These are phyloP conservation scores for Drosophila arawakana DNA, from an alignment of 1,140 invertebrate species.

Conservation along the genomic window DNA sequence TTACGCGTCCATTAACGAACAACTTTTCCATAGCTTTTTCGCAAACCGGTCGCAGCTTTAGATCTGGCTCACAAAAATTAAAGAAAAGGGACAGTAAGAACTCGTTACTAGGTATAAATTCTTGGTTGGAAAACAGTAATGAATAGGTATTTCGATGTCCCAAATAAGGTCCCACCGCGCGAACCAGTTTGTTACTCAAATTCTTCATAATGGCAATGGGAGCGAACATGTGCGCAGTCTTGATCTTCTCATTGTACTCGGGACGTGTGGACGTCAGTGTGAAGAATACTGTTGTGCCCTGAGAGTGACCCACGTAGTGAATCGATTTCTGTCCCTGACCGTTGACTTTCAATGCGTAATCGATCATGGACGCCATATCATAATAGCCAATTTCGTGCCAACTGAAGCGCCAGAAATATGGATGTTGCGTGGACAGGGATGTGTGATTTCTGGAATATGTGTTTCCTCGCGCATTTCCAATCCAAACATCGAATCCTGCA, in stretches of 20 bases:
- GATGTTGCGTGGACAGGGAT: slow-evolving; percentile 84
- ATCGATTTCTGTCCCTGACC: slow-evolving; percentile 85
- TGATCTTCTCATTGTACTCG: slow-evolving; percentile 87
- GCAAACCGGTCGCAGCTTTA: slow-evolving; percentile 54
- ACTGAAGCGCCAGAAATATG: slow-evolving; percentile 86
- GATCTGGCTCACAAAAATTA: slow-evolving; percentile 85
- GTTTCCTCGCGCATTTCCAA: slow-evolving; percentile 85
- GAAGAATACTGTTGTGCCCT: slow-evolving; percentile 86
- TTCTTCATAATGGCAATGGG: slow-evolving; percentile 86
- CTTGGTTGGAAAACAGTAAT: slow-evolving; percentile 83
- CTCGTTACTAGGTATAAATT: slow-evolving; percentile 70
- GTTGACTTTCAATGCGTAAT: slow-evolving; percentile 87
- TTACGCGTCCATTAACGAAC: slow-evolving; percentile 35
- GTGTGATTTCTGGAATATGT: slow-evolving; percentile 85
- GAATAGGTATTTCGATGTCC: slow-evolving; percentile 75
- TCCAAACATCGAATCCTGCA: slow-evolving; percentile 89
- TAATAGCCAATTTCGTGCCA: slow-evolving; percentile 89
- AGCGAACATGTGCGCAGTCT: slow-evolving; percentile 86
- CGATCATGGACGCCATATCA: slow-evolving; percentile 89
- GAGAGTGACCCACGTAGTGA: slow-evolving; percentile 88
- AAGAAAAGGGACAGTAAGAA: slow-evolving; percentile 57
- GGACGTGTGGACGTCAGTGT: slow-evolving; percentile 85
- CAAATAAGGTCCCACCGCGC: slow-evolving; percentile 58
- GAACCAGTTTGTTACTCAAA: slow-evolving; percentile 71
- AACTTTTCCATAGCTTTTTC: slow-evolving; percentile 15